phyloP scores from a whole-genome alignment of 2,888 invertebrate species.

The Schrankia costaestrigalis region DNA sequence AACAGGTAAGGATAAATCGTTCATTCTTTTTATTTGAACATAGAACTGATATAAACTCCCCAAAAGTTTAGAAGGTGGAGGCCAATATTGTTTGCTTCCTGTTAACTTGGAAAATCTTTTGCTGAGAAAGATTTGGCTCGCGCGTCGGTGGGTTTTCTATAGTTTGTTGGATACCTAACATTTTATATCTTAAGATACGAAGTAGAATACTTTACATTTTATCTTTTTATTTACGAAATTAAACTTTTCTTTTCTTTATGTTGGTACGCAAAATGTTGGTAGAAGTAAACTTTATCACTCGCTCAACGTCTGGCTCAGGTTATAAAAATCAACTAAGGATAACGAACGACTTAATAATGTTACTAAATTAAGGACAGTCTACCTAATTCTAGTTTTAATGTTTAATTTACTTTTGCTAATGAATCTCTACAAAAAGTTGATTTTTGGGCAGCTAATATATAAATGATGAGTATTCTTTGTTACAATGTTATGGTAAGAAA shows the following conservation, averaged over 20 bases:
- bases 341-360: conserved; percentile 1
- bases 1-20: conserved; percentile 80
- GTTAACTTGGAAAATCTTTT: conserved; percentile 61
- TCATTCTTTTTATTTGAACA: conserved; percentile 79
- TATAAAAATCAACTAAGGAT: conserved; percentile 7
- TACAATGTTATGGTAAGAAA: too few relatives aligned
- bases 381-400: too few relatives aligned
- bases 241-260: conserved; percentile 1
- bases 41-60: conserved; percentile 75
- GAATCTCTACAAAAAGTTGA: too few relatives aligned
- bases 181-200: conserved; percentile 12
- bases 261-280: conserved; percentile 3
- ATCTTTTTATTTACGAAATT: conserved; percentile 3
- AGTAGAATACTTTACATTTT: conserved; percentile 9
- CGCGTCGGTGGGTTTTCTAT: conserved; percentile 13
- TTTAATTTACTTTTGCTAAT: too few relatives aligned
- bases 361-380: not conserved
- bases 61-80: conserved; percentile 56
- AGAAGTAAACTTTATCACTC: conserved; percentile 4
- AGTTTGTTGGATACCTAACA: conserved; percentile 20
- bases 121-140: conserved; percentile 35
- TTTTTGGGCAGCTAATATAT: too few relatives aligned
- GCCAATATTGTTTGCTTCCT: conserved; percentile 62
- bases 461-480: too few relatives aligned
- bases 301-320: not conserved